A percentile compares a stretch with the other conserved stretches of the same genome.
Conservation (phyloP, 2,113 vertebrate species). For the Spea bombifrons region DNA sequence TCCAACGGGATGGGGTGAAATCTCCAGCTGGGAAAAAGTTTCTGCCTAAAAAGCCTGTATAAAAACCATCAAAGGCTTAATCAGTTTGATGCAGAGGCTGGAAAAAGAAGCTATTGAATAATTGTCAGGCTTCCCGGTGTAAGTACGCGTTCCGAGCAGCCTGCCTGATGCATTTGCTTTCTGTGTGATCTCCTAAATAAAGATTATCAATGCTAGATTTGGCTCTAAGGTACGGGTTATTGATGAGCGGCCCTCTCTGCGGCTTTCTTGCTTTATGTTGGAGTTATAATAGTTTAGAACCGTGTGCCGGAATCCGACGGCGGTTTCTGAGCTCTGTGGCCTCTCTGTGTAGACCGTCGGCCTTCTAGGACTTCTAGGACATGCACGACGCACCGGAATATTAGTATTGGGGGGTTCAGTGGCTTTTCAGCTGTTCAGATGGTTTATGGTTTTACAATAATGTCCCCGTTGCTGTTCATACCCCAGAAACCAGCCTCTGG, state of each 20-base stretch:
- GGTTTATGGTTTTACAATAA: too few species aligned
- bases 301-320: not conserved
- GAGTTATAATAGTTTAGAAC: not conserved
- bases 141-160: slow-evolving; percentile 6
- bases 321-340: not conserved
- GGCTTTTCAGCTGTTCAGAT: too few species aligned
- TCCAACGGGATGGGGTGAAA: too few species aligned
- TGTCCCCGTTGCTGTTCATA: too few species aligned
- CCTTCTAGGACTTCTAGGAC: too few species aligned
- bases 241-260: not conserved
- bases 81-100: slow-evolving; percentile 6
- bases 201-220: slow-evolving; percentile 1
- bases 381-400: too few species aligned
- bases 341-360: not conserved
- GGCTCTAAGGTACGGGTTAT: not conserved
- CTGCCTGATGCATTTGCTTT: slow-evolving; percentile 17
- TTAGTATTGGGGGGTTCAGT: too few species aligned
- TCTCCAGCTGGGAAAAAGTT: too few species aligned
- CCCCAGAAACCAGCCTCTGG: too few species aligned
- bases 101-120: slow-evolving; percentile 14
- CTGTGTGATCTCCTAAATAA: slow-evolving; percentile 11
- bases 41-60: not conserved
- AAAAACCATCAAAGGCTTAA: not conserved
- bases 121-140: slow-evolving; percentile 4
- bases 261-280: not conserved